phyloP scores from a whole-genome alignment of 2,113 vertebrate species.

The Xenopus borealis region DNA sequence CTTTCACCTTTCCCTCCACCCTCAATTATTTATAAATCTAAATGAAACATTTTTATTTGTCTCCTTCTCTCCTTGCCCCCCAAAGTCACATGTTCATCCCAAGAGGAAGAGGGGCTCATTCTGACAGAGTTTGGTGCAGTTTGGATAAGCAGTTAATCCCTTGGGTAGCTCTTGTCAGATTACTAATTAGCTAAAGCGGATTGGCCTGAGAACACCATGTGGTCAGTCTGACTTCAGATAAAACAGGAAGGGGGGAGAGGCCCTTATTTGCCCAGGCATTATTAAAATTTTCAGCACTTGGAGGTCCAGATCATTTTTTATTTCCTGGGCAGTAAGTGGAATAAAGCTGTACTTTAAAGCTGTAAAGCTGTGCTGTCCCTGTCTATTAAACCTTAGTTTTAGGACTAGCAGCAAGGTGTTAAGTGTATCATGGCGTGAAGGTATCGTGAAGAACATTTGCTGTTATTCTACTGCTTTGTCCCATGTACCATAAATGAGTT shows the following conservation, averaged over 20 bases:
- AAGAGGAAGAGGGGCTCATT: constrained; percentile 66
- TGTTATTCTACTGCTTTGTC: too few relatives aligned
- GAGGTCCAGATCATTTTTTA: not conserved
- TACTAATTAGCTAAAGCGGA: constrained; percentile 83
- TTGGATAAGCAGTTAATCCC: constrained; percentile 73
- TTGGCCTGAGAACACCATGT: constrained; percentile 73
- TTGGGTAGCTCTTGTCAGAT: constrained; percentile 79
- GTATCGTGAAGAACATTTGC: too few relatives aligned
- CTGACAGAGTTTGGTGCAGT: constrained; percentile 69
- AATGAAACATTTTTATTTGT: not conserved
- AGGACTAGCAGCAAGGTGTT: too few relatives aligned
- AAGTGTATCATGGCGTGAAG: too few relatives aligned
- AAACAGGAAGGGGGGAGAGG: constrained; percentile 40
- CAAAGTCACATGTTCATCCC: constrained; percentile 69
- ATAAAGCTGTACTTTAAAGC: too few relatives aligned
- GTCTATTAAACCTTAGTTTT: too few relatives aligned
- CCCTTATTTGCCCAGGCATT: not conserved
- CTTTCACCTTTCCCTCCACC: not conserved
- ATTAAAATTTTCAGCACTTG: not conserved
- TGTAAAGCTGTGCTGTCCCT: too few relatives aligned
- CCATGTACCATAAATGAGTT: too few relatives aligned
- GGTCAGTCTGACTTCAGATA: constrained; percentile 62
- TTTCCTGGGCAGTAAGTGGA: too few relatives aligned
- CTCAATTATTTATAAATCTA: not conserved
- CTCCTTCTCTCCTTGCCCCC: constrained; percentile 52